Base-by-base conservation (phyloP, 2,888 invertebrate genomes). In the Psococerastis gibbosa region DNA sequence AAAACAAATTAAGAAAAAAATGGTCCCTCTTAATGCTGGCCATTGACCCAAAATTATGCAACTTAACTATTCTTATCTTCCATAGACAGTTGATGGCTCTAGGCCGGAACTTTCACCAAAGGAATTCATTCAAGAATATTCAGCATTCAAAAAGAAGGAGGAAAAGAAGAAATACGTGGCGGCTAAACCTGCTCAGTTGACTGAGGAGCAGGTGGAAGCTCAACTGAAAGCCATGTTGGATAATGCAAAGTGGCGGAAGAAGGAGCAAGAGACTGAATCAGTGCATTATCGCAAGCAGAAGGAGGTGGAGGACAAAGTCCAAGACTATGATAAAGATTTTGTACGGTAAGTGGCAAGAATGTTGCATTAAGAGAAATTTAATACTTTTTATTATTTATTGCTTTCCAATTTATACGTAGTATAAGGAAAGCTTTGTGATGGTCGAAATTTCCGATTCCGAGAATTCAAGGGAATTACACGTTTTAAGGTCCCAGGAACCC, bases 181-280 rank as follows among this genome's bases (percentile, higher is more conserved):
- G 11, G 18, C 27, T 8, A 15, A 23, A 15, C 31, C 41, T 11
- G 22, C 17, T 3, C 23, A 22, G 22, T 16, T 46, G 11, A 41
- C 34, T 34, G 51, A 52, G 32, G 46, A 50, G 43, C 52, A 53
- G 45, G 52, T 49, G 41, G 50, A 52, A 15, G 44, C 35, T 33
- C 45, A 43, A 35, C 44, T 51, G 38, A 48, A 48, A 31, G 53
- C 52, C 46, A 53, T 53, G 53, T 48, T 51, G 48, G 38, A 44
- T 3, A 49, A 53, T 49, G 53, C 50, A n/a, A 46, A 50, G 41
- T 48, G 50, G 47, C 46, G 53, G 43, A 51, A 53, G 27, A 49
- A 52, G 15, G 44, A 48, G 8, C 46, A 51, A 13, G 48, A 47
- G 8, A 46, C 45, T 20, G 52, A 51, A 45, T 48, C 50, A 1